phyloP scores from a whole-genome alignment of 2,888 invertebrate species.

The Lutraria lutraria region DNA sequence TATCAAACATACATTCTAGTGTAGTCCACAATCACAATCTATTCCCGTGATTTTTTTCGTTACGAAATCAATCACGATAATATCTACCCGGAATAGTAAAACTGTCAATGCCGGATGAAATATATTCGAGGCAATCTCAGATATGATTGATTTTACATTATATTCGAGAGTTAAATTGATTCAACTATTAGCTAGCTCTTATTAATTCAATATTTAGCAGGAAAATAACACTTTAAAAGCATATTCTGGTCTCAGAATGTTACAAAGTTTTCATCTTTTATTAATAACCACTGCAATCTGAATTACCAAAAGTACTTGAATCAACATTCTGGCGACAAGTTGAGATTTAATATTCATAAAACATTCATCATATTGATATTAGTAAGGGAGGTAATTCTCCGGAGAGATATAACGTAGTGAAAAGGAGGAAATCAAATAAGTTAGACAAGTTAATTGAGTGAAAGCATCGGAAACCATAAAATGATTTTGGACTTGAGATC shows the following conservation, averaged over 20 bases:
- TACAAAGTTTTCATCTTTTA: slow-evolving; percentile 43
- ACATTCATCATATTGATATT: slow-evolving; percentile 22
- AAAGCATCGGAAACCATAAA: background rate
- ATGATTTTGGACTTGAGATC: no score
- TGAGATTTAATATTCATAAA: slow-evolving; percentile 21
- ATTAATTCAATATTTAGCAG: slow-evolving; percentile 54
- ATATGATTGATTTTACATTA: slow-evolving; percentile 65
- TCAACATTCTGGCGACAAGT: background rate
- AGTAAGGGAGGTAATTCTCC: slow-evolving; percentile 10
- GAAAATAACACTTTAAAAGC: slow-evolving; percentile 54
- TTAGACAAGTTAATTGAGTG: background rate
- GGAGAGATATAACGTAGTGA: background rate
- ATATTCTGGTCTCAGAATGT: slow-evolving; percentile 34
- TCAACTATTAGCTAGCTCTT: slow-evolving; percentile 37
- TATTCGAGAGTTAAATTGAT: slow-evolving; percentile 58
- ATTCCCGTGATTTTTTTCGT: slow-evolving; percentile 32
- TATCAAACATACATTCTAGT: slow-evolving; percentile 31
- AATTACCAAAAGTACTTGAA: slow-evolving; percentile 21
- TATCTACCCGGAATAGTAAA: slow-evolving; percentile 45
- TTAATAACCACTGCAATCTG: slow-evolving; percentile 33
- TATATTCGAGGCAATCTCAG: slow-evolving; percentile 44
- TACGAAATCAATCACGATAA: slow-evolving; percentile 52
- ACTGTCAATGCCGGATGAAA: slow-evolving; percentile 57
- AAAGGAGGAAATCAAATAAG: background rate
- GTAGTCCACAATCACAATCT: slow-evolving; percentile 37